Percentiles rank a stretch among this genome's conserved stretches.
Conservation (phyloP, 2,888 invertebrate species). For the Merodon equestris region DNA sequence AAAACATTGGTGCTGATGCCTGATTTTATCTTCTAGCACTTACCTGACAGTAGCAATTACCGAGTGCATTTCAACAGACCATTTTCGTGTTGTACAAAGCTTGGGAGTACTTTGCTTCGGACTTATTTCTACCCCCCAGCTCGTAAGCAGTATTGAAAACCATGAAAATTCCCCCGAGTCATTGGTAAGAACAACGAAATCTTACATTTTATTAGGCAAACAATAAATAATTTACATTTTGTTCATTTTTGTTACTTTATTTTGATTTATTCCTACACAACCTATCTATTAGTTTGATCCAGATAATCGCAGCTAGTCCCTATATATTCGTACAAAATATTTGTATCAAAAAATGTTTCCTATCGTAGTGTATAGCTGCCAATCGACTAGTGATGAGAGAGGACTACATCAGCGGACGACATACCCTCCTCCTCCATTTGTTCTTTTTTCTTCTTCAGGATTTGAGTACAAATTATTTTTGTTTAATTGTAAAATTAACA, state of each 20-base stretch:
- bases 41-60: too few relatives aligned
- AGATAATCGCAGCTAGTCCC: too few relatives aligned
- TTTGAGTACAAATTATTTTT: too few relatives aligned
- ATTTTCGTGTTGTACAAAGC: too few relatives aligned
- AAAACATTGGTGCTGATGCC: too few relatives aligned
- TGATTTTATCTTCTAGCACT: too few relatives aligned
- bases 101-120: too few relatives aligned
- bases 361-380: constrained; percentile 32
- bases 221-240: constrained; percentile 59
- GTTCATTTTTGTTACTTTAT: constrained; percentile 13
- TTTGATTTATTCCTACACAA: constrained; percentile 44
- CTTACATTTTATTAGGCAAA: constrained; percentile 48
- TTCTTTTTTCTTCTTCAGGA: constrained; percentile 1
- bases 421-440: neutral
- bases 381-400: constrained; percentile 62
- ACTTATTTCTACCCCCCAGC: too few relatives aligned
- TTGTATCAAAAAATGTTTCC: constrained; percentile 51
- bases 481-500: too few relatives aligned
- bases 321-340: constrained; percentile 52
- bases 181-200: neutral
- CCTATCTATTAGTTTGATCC: constrained; percentile 49
- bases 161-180: too few relatives aligned
- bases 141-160: too few relatives aligned
- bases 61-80: too few relatives aligned
- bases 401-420: constrained; percentile 43